Conservation (phyloP, 2,797 vertebrate species). For the Sebastolobus alascanus region DNA sequence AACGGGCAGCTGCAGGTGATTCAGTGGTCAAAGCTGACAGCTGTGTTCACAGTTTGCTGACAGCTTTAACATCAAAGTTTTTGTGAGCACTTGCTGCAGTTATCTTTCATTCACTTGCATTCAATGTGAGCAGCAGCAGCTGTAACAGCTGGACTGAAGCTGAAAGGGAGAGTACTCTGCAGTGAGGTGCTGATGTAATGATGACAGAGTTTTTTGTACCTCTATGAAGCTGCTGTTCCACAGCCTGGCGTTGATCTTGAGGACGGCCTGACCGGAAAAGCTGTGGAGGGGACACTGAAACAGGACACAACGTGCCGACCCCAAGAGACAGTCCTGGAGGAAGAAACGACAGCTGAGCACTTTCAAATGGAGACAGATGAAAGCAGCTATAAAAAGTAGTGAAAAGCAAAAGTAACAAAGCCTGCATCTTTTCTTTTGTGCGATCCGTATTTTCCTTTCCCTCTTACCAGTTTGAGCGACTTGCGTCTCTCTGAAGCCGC, state of each 20-base stretch:
- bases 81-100: background rate
- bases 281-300: slow-evolving; percentile 92
- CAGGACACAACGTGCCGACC: slow-evolving; percentile 88
- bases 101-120: slow-evolving; percentile 3
- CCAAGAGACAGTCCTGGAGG: slow-evolving; percentile 89
- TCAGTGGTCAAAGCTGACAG: slow-evolving; percentile 6
- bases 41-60: slow-evolving; percentile 9
- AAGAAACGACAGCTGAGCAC: slow-evolving; percentile 7
- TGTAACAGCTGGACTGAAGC: slow-evolving; percentile 15
- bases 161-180: background rate
- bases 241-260: slow-evolving; percentile 89
- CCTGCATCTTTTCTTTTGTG: background rate
- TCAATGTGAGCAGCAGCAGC: slow-evolving; percentile 6
- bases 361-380: background rate
- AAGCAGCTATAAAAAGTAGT: background rate
- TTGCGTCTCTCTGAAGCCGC: slow-evolving; percentile 87
- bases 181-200: background rate
- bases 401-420: background rate
- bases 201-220: slow-evolving; percentile 75
- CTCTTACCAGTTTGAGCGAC: slow-evolving; percentile 90
- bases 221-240: slow-evolving; percentile 97
- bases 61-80: slow-evolving; percentile 8
- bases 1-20: slow-evolving; percentile 5
- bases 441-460: background rate
- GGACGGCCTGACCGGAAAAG: slow-evolving; percentile 86